Evolutionary conservation across 2,113 vertebrate species (phyloP).

Genomic region (Neomonachus schauinslandi): DNA sequence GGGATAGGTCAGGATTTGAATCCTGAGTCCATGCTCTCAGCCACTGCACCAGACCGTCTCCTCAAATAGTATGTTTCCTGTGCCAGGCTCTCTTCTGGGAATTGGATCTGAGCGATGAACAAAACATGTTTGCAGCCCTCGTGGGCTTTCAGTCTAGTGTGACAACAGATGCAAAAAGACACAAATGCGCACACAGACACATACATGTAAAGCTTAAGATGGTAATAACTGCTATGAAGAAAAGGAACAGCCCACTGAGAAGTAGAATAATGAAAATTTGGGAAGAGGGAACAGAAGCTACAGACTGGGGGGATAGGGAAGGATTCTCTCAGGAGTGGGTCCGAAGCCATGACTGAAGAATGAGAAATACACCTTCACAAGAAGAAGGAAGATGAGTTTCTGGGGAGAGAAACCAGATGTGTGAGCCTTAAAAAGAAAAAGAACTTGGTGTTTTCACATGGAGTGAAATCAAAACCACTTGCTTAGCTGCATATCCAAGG

Average conservation of each 20-base stretch:
- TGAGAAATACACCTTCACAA: background rate
- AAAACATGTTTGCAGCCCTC: background rate
- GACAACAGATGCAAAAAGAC: background rate
- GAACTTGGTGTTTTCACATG: background rate
- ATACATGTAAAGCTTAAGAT: background rate
- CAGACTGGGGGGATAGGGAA: background rate
- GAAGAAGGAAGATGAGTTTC: background rate
- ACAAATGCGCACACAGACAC: accelerated
- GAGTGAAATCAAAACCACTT: background rate
- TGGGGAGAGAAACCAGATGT: background rate
- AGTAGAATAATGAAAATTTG: background rate
- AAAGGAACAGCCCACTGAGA: background rate
- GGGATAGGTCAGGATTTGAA: background rate
- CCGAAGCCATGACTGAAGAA: background rate
- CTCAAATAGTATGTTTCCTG: background rate
- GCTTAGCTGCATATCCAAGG: background rate
- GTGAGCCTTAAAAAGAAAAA: background rate
- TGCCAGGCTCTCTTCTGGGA: background rate
- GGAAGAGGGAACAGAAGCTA: background rate
- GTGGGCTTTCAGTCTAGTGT: background rate
- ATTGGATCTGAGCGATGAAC: background rate
- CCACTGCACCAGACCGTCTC: background rate
- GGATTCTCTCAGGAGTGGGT: background rate
- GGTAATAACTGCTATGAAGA: background rate
- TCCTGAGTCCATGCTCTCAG: background rate